Percentiles rank a stretch among this genome's conserved stretches.
Evolutionary conservation across 2,797 vertebrate species (phyloP).

Genomic region (Bradypodion pumilum): DNA sequence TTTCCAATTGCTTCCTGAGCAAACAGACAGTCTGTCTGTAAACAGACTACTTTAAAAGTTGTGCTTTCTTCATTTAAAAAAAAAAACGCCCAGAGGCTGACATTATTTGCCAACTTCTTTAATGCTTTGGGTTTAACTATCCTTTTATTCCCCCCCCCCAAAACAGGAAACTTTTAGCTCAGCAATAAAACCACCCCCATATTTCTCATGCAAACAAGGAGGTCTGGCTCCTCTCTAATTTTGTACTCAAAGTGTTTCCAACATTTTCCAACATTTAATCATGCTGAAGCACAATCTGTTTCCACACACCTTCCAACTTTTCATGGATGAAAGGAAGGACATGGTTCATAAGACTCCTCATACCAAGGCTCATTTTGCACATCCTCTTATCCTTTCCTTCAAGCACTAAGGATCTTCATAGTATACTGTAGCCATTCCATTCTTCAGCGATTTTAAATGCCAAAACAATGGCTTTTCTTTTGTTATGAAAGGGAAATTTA

Average conservation of each 20-base stretch:
- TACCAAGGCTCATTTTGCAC: background rate
- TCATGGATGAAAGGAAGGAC: background rate
- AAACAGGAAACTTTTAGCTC: background rate
- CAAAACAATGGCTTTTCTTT: background rate
- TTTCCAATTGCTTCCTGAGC: conserved; percentile 14
- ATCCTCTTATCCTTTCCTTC: background rate
- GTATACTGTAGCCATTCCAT: no score
- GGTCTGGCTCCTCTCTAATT: background rate
- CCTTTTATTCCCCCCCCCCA: background rate
- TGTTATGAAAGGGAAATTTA: background rate
- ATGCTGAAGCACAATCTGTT: background rate
- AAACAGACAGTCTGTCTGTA: conserved; percentile 48
- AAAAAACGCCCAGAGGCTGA: background rate
- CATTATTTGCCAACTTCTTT: conserved; percentile 24
- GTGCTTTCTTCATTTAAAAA: conserved; percentile 21
- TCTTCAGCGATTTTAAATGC: background rate
- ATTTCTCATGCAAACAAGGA: background rate
- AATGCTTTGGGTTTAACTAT: background rate
- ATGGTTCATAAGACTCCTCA: background rate
- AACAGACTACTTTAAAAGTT: conserved; percentile 41
- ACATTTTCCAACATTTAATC: background rate
- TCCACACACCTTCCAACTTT: background rate
- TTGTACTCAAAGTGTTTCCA: conserved; percentile 1
- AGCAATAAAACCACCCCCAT: conserved; percentile 4
- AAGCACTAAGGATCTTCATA: no score